Evolutionary conservation across 2,888 invertebrate species (phyloP), one percentile per base, ranked within the genome.

Genomic region (Erebia palarica): DNA sequence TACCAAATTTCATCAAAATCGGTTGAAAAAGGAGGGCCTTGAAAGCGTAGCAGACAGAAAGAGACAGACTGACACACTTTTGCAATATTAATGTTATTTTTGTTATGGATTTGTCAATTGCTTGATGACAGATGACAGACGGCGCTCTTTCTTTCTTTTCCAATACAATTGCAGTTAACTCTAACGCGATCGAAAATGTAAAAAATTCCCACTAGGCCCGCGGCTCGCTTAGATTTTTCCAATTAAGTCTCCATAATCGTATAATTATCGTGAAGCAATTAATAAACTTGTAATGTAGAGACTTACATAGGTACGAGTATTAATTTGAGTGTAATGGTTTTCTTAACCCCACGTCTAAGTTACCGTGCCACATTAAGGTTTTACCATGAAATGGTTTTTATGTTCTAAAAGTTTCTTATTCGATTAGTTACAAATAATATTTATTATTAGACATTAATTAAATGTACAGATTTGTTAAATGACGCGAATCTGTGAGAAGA

Each of bases 351-450:
- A 27, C 14, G 14, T 13, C 47, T 11, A 57, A 44, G 3, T 44
- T 57, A 47, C 66, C 66, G 16, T 58, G 55, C 13, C 44, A 14
- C 10, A 66, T 63, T 63, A 14, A 44, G n/a, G 61, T n/a, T n/a
- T 10, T 47, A 21, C 44, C 57, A 14, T 65, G 65, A 65, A 42
- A 18, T 44, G 58, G 57, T 66, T 57, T 65, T 66, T 65, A 60
- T 21, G n/a, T 61, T 49, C 8, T 49, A 27, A 57, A 14, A 53
- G 2, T 68, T 61, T 44, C 57, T 68, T 60, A 66, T 9, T 58
- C 65, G 55, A 69, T 71, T 73, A 69, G 65, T 66, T 66, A 71
- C 71, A 71, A 57, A 51, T 14, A 65, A 63, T 73, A 59, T 49
- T 68, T 55, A 57, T 70, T 47, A 21, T 9, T 27, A n/a, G 53